Percentiles rank a stretch among this genome's conserved stretches.
phyloP scores from a whole-genome alignment of 2,888 invertebrate genomes.

The Watsonalla binaria region DNA sequence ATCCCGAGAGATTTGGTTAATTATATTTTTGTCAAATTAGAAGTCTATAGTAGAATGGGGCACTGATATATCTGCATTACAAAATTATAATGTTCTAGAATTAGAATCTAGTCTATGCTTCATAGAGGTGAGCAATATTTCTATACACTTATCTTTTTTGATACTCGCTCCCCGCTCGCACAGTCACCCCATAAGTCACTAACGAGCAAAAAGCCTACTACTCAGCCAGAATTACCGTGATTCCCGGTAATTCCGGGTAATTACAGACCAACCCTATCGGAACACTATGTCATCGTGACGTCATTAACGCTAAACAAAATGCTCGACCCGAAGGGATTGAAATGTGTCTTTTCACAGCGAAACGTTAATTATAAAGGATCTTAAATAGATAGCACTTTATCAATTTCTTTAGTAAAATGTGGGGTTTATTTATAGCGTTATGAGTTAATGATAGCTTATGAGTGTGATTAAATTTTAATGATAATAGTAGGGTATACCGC shows the following conservation, averaged over 20 bases:
- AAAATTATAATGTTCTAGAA: no score
- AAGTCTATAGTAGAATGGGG: no score
- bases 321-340: constrained; percentile 39
- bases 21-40: no score
- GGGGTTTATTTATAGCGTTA: constrained; percentile 7
- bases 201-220: constrained; percentile 69
- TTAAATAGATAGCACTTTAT: constrained; percentile 24
- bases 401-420: constrained; percentile 13
- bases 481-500: no score
- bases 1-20: no score
- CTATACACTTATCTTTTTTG: neutral
- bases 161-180: constrained; percentile 10
- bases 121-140: no score
- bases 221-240: constrained; percentile 69
- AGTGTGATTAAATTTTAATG: no score
- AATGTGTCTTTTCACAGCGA: constrained; percentile 16
- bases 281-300: constrained; percentile 72
- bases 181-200: constrained; percentile 23
- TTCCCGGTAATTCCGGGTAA: constrained; percentile 72
- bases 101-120: no score
- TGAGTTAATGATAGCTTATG: no score
- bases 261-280: constrained; percentile 63
- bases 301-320: constrained; percentile 70
- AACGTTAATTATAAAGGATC: constrained; percentile 14
- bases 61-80: no score